Percentiles rank a stretch among this genome's conserved stretches.
phyloP scores from a whole-genome alignment of 2,797 vertebrate species.

The Tachyglossus aculeatus region DNA sequence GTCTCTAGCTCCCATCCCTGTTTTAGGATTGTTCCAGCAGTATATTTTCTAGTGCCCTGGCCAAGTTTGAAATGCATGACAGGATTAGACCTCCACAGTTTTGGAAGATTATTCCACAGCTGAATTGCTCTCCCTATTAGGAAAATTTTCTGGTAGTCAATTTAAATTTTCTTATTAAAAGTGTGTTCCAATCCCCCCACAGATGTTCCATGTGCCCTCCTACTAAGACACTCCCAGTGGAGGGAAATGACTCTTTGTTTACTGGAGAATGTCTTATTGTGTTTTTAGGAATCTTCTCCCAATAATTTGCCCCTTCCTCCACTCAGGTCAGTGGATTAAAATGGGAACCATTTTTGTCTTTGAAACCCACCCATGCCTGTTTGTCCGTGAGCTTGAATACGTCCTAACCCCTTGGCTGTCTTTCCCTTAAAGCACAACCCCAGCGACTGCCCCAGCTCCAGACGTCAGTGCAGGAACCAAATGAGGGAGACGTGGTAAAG shows the following conservation, averaged over 20 bases:
- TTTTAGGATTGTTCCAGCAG: not conserved
- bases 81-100: not conserved
- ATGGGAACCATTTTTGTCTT: too few species aligned
- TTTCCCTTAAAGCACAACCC: conserved; percentile 84
- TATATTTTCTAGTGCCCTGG: not conserved
- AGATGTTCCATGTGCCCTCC: not conserved
- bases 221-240: not conserved
- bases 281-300: not conserved
- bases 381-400: conserved; percentile 6
- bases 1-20: not conserved
- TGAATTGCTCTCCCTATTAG: not conserved
- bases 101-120: not conserved
- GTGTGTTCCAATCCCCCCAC: not conserved
- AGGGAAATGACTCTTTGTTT: not conserved
- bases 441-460: conserved; percentile 80
- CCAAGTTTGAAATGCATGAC: not conserved
- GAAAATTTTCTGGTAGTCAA: not conserved
- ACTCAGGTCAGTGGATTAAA: too few species aligned
- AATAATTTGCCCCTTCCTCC: not conserved
- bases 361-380: too few species aligned
- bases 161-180: conserved; percentile 4
- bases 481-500: conserved; percentile 73
- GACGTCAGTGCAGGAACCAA: conserved; percentile 69
- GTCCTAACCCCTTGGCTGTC: conserved; percentile 43
- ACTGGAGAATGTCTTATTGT: not conserved